These are phyloP conservation scores for Hemibagrus guttatus DNA, from an alignment of 2,797 vertebrate species.

Conservation along the genomic window DNA sequence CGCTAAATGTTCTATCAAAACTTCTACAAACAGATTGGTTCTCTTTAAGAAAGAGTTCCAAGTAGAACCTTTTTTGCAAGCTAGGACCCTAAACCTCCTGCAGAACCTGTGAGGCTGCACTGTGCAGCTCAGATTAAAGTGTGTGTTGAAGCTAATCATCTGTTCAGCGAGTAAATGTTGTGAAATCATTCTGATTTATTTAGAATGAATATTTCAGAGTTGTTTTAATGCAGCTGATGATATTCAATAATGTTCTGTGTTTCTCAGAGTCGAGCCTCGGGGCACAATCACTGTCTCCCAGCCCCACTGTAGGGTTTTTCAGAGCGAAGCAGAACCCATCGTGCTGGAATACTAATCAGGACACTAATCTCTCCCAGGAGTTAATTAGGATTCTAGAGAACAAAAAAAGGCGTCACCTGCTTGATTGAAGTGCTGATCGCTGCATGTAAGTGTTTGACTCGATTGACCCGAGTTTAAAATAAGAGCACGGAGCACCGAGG, in stretches of 20 bases:
- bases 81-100: neutral
- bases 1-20: neutral
- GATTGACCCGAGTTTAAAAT: conserved; percentile 33
- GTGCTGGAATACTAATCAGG: conserved; percentile 44
- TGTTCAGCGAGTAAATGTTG: neutral
- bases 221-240: conserved; percentile 1
- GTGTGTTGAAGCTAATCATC: neutral
- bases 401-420: conserved; percentile 39
- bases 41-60: neutral
- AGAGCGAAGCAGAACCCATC: conserved; percentile 8
- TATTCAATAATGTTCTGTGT: conserved; percentile 16
- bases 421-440: conserved; percentile 33
- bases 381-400: conserved; percentile 44
- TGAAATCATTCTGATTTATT: conserved; percentile 21
- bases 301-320: neutral
- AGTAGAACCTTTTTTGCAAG: neutral
- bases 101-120: neutral
- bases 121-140: neutral
- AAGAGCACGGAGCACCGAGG: neutral
- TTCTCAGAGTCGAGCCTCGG: neutral
- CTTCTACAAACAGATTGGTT: neutral
- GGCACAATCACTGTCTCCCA: conserved; percentile 11
- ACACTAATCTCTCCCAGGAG: conserved; percentile 43
- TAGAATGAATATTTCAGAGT: neutral
- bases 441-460: conserved; percentile 34